Base-by-base conservation (phyloP, 2,888 invertebrate species). In the Pterostichus niger region DNA sequence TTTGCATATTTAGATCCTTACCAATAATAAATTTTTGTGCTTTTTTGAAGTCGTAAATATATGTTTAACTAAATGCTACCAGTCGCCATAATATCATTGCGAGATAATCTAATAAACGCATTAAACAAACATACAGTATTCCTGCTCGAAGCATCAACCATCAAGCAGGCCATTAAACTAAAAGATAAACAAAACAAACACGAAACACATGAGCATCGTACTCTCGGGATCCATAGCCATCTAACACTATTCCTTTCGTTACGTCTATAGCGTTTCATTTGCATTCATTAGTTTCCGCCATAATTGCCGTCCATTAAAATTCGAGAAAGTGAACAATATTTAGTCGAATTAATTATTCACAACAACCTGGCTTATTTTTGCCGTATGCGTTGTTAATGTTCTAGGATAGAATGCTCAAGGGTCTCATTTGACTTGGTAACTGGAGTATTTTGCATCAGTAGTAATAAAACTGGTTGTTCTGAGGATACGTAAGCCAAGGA, bases 111-210 rank as follows among this genome's bases (percentile, higher is more conserved):
- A 35, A 3, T 68, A 68, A 68, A 68, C 68, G 73, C 13, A 17
- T 24, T 31, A 52, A 49, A 75, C 73, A 75, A 52, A 71, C 71
- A 71, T 17, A 71, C 10, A n/a, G 33, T 71, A 52, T 33, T 75
- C n/a, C 73, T 75, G 73, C 52, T 75, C 11, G 52, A 31, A 15
- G 33, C 49, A 75, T 75, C 49, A 31, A 15, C 11, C 49, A 75
- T 75, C 49, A 75, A 75, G 73, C 11, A 46, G 73, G 73, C 73
- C n/a, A 75, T 75, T 75, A 75, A 75, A 75, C 49, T 49, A 52
- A 10, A 24, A 75, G 73, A 75, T 75, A 75, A 75, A 75, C 73
- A 75, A 75, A 75, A 75, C 73, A 75, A 68, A 75, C 73, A 75
- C 31, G 49, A 75, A 75, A 49, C 73, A 75, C 52, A 75, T 75